phyloP scores from a whole-genome alignment of 64 coral and sea anemone species.

The Montipora capricornis region DNA sequence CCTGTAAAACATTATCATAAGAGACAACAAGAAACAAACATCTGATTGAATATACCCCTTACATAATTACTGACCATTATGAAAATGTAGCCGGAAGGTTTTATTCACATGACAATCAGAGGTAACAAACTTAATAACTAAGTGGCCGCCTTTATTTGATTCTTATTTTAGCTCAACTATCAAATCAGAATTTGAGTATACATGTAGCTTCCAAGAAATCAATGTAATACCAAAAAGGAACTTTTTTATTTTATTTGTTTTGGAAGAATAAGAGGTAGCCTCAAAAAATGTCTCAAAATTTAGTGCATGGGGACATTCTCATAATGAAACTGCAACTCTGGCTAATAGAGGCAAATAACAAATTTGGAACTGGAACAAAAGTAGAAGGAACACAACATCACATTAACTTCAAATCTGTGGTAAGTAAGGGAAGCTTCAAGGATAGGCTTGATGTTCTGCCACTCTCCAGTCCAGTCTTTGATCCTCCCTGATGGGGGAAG shows the following conservation, averaged over 20 bases:
- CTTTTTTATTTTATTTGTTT: background rate
- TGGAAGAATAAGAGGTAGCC: background rate
- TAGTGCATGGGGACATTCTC: conserved; percentile 7
- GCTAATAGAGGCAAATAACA: background rate
- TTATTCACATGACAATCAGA: conserved; percentile 21
- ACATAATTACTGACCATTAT: conserved; percentile 14
- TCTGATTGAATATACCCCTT: conserved; percentile 11
- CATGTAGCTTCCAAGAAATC: conserved; percentile 19
- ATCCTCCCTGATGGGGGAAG: conserved; percentile 15
- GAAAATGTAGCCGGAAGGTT: background rate
- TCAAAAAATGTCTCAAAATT: background rate
- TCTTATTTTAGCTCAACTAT: conserved; percentile 1
- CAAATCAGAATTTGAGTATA: conserved; percentile 19
- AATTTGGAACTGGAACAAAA: conserved; percentile 15
- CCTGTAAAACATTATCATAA: conserved; percentile 6
- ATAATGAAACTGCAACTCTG: conserved; percentile 10
- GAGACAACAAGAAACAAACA: conserved; percentile 23
- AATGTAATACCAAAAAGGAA: conserved; percentile 17
- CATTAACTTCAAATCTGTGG: conserved; percentile 11
- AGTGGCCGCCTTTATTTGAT: background rate
- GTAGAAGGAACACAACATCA: conserved; percentile 2
- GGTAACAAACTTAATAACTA: conserved; percentile 1
- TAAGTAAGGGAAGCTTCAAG: background rate
- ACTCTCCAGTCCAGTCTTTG: conserved; percentile 13
- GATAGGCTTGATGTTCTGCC: conserved; percentile 3